These are phyloP conservation scores for Saccostrea echinata DNA, from an alignment of 1,140 invertebrate genomes.

Conservation along the genomic window DNA sequence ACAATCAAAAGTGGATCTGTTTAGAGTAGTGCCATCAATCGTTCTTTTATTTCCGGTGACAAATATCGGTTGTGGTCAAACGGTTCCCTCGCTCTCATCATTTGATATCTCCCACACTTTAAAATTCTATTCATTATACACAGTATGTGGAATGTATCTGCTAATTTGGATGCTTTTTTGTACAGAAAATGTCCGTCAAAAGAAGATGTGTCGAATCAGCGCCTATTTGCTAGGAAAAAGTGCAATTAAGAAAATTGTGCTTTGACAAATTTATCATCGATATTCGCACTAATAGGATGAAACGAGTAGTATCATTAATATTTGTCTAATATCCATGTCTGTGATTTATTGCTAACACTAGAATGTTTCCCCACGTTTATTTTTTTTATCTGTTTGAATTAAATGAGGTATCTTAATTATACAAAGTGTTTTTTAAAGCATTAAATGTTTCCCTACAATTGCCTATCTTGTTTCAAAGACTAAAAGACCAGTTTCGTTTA, in stretches of 20 bases:
- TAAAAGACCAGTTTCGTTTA: background rate
- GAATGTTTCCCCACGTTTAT: constrained; percentile 4
- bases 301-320: constrained; percentile 37
- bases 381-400: constrained; percentile 10
- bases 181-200: constrained; percentile 10
- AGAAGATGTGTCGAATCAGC: background rate
- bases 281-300: constrained; percentile 39
- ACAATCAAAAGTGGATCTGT: constrained; percentile 35
- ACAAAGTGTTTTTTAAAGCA: constrained; percentile 32
- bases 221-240: background rate
- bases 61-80: constrained; percentile 41
- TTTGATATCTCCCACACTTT: constrained; percentile 14
- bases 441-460: background rate
- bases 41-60: constrained; percentile 46
- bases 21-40: constrained; percentile 24
- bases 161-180: constrained; percentile 22
- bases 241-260: constrained; percentile 38
- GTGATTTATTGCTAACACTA: constrained; percentile 34
- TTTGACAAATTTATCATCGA: constrained; percentile 36
- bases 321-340: constrained; percentile 40
- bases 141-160: constrained; percentile 13
- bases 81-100: background rate
- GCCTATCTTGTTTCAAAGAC: constrained; percentile 13
- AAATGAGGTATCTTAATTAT: constrained; percentile 36
- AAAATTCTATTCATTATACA: constrained; percentile 1